phyloP scores from a whole-genome alignment of 2,797 vertebrate species.

The Scomberomorus guttatus region DNA sequence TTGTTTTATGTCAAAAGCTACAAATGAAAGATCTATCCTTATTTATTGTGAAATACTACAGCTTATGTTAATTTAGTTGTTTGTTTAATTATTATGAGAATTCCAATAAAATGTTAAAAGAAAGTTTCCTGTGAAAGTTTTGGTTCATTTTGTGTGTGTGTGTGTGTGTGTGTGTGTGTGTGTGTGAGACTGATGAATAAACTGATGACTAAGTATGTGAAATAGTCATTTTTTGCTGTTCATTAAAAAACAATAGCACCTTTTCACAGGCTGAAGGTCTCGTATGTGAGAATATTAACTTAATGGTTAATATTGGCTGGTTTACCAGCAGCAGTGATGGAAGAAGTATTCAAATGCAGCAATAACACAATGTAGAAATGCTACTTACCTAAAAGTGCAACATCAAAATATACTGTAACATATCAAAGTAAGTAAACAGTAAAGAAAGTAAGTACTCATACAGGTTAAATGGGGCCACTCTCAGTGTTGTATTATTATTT shows the following conservation, averaged over 20 bases:
- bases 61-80: conserved; percentile 52
- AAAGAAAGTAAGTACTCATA: too few relatives aligned
- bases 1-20: conserved; percentile 61
- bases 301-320: too few relatives aligned
- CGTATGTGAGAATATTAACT: too few relatives aligned
- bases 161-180: not conserved
- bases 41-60: conserved; percentile 81
- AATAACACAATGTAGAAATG: too few relatives aligned
- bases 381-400: too few relatives aligned
- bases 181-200: not conserved
- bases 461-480: too few relatives aligned
- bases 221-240: not conserved
- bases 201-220: not conserved
- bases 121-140: not conserved
- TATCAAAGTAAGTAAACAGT: too few relatives aligned
- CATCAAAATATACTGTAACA: too few relatives aligned
- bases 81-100: conserved; percentile 46
- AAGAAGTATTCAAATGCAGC: not conserved
- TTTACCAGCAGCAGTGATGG: not conserved
- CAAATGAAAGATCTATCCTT: conserved; percentile 65
- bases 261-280: not conserved
- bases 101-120: conserved; percentile 66
- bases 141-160: not conserved
- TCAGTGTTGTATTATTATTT: too few relatives aligned
- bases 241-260: not conserved